Evolutionary conservation across 1,140 invertebrate genomes (phyloP).

Genomic region (Coptotermes formosanus): DNA sequence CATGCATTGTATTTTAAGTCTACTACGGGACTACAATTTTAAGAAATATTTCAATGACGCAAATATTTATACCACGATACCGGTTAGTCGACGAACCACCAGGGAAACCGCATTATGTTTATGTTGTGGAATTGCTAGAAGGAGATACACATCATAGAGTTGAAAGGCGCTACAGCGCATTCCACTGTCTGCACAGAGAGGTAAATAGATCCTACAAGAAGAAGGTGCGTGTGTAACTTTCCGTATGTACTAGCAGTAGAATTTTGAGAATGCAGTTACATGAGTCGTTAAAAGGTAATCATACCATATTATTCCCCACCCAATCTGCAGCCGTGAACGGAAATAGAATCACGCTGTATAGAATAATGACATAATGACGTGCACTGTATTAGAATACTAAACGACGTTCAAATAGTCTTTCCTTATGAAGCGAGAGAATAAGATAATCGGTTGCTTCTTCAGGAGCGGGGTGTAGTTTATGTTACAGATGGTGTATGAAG

Average conservation of each 20-base stretch:
- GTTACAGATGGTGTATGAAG: too few relatives aligned
- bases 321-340: background rate
- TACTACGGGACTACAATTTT: background rate
- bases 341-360: background rate
- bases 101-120: constrained; percentile 44
- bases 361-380: background rate
- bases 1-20: too few relatives aligned
- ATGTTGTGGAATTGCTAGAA: constrained; percentile 46
- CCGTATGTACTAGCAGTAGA: background rate
- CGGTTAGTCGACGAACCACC: constrained; percentile 34
- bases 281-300: background rate
- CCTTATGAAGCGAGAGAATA: background rate
- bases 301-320: background rate
- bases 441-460: too few relatives aligned
- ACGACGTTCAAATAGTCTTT: background rate
- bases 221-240: background rate
- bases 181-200: constrained; percentile 50
- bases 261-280: background rate
- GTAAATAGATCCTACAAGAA: constrained; percentile 35
- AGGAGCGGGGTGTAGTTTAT: too few relatives aligned
- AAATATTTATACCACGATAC: constrained; percentile 34
- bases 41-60: constrained; percentile 31
- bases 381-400: background rate
- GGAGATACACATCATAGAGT: constrained; percentile 43
- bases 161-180: constrained; percentile 49